Base-by-base conservation (phyloP, 2,888 invertebrate species). In the Polia nebulosa region DNA sequence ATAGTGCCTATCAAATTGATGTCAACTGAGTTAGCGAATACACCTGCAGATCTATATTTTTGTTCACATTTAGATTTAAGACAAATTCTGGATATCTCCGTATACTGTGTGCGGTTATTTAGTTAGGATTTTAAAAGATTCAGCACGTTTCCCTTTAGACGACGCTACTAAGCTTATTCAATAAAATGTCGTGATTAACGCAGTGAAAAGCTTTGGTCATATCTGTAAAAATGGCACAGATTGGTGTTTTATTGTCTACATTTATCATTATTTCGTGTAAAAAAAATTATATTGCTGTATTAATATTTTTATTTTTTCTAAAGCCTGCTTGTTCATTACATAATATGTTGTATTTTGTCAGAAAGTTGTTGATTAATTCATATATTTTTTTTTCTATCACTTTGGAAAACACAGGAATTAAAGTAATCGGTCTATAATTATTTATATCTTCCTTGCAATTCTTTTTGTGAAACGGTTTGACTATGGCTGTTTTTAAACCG, bases 351-450 rank as follows among this genome's bases (percentile, higher is more conserved):
- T 22, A 22, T 53, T 53, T 53, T 6, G 20, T 15, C 7, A 34
- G 2, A 53, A 53, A 36, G 9, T 13, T 15, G 3, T 36, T 22
- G 7, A 53, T 7, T 13, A 15, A 34, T 22, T 36, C 53, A 15
- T 20, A 53, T 2, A 53, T 36, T 25, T 27, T 27, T 17, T n/a
- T 52, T 47, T 55, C 47, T 34, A 63, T 15, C 7, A 55, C n/a
- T 36, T 63, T 56, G 2, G 41, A 49, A 5, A 63, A 49, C 2
- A 63, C 27, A 17, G 55, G 29, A 8, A 63, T 47, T 20, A 36
- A n/a, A 3, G 63, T 56, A 5, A 63, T 39, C 3, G 56, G 63
- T 22, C 63, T 45, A 15, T 63, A 63, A 17, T 63, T 63, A 8
- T 5, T 6, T 22, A 53, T 8, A 27, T 44, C 22, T 11, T 32